A percentile compares a stretch with the other conserved stretches of the same genome.
phyloP scores from a whole-genome alignment of 2,797 vertebrate species.

The Sebastes variabilis region DNA sequence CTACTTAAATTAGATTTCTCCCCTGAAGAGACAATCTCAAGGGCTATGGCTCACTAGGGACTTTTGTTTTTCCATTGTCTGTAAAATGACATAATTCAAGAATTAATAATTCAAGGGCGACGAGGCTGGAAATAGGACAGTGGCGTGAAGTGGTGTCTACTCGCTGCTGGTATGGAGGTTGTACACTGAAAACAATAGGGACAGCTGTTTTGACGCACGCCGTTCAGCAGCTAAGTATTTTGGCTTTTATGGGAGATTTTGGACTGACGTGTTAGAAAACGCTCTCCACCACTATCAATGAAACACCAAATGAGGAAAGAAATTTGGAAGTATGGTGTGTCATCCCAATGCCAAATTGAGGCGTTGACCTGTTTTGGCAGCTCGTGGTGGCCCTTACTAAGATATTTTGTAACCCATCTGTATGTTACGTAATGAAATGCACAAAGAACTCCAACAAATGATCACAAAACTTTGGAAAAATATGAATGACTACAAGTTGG shows the following conservation, averaged over 20 bases:
- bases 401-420: background rate
- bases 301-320: background rate
- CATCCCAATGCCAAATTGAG: background rate
- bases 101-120: background rate
- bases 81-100: background rate
- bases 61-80: background rate
- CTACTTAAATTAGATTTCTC: background rate
- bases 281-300: background rate
- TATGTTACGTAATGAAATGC: background rate
- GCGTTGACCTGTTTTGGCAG: background rate
- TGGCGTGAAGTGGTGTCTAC: no score
- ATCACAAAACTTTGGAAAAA: background rate
- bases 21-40: background rate
- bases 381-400: background rate
- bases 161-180: no score
- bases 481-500: background rate
- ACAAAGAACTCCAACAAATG: background rate
- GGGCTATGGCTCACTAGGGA: background rate
- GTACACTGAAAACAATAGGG: background rate
- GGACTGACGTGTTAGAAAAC: background rate
- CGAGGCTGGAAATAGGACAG: background rate
- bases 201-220: background rate
- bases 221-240: background rate
- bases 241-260: background rate
- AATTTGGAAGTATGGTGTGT: background rate